A percentile compares a stretch with the other conserved stretches of the same genome.
These are phyloP conservation scores for Trochalopteron elliotii DNA, from an alignment of 2,113 vertebrate species.

Conservation along the genomic window DNA sequence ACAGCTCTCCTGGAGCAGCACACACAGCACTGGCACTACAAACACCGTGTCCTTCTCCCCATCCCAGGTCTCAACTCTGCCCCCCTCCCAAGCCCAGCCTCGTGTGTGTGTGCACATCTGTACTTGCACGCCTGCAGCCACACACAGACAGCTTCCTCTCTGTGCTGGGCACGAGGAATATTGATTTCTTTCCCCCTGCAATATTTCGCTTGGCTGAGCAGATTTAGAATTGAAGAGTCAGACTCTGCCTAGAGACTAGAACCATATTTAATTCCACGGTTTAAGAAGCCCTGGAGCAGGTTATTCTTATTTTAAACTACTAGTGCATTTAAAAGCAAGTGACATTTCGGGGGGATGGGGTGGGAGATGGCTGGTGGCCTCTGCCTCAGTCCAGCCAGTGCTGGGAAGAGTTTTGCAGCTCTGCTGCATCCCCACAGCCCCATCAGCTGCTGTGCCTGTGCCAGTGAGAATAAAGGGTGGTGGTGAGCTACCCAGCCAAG, in stretches of 20 bases:
- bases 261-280: constrained; percentile 68
- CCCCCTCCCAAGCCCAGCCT: background rate
- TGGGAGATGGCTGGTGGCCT: background rate
- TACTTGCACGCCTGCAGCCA: background rate
- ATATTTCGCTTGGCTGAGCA: constrained; percentile 71
- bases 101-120: background rate
- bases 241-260: constrained; percentile 65
- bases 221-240: constrained; percentile 70
- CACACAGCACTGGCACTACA: accelerated
- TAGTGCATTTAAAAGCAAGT: constrained; percentile 56
- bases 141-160: background rate
- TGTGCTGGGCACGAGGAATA: constrained; percentile 23
- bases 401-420: background rate
- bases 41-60: accelerated
- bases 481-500: background rate
- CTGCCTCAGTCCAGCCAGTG: background rate
- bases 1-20: background rate
- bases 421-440: background rate
- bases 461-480: background rate
- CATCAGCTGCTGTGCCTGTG: background rate
- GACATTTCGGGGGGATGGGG: background rate
- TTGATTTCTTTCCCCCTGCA: constrained; percentile 52
- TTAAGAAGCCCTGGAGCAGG: constrained; percentile 61
- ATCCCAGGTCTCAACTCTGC: accelerated
- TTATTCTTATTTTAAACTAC: constrained; percentile 64